A percentile compares a stretch with the other conserved stretches of the same genome.
phyloP scores from a whole-genome alignment of 2,888 invertebrate genomes.

The Phasia obesa region DNA sequence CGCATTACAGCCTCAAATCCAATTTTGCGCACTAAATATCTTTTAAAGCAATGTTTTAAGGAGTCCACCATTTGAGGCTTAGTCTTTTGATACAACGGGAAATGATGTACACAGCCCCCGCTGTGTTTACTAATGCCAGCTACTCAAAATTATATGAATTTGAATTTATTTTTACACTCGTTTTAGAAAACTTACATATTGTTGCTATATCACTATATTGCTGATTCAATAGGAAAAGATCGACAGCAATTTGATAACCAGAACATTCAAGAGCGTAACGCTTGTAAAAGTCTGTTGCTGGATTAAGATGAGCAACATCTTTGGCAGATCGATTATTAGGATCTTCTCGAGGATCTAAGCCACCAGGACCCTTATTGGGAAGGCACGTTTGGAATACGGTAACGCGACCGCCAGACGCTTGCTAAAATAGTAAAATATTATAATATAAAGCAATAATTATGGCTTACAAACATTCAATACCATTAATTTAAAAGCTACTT shows the following conservation, averaged over 20 bases:
- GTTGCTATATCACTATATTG: slow-evolving; percentile 98
- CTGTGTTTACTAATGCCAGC: slow-evolving; percentile 97
- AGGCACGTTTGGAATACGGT: slow-evolving; percentile 96
- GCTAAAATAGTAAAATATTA: slow-evolving; percentile 83
- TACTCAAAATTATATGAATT: slow-evolving; percentile 75
- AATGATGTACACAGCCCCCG: slow-evolving; percentile 95
- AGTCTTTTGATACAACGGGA: slow-evolving; percentile 91
- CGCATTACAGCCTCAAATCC: slow-evolving; percentile 99
- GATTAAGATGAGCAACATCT: slow-evolving; percentile 93
- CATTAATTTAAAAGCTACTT: slow-evolving; percentile 95
- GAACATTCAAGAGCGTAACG: slow-evolving; percentile 97
- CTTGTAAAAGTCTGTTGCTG: slow-evolving; percentile 99
- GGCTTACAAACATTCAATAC: slow-evolving; percentile 82
- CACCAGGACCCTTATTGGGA: slow-evolving; percentile 94
- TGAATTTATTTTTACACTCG: neutral
- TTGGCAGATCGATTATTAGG: slow-evolving; percentile 91
- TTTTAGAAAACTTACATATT: slow-evolving; percentile 86
- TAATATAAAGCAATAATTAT: neutral
- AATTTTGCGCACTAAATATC: slow-evolving; percentile 97
- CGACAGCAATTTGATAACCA: slow-evolving; percentile 97
- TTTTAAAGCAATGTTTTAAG: slow-evolving; percentile 89
- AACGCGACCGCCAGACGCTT: slow-evolving; percentile 95
- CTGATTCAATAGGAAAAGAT: slow-evolving; percentile 95
- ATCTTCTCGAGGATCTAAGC: slow-evolving; percentile 92
- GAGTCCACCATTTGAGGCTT: slow-evolving; percentile 88